These are phyloP conservation scores for Melanargia galathea DNA, from an alignment of 2,888 invertebrate genomes.

Conservation along the genomic window DNA sequence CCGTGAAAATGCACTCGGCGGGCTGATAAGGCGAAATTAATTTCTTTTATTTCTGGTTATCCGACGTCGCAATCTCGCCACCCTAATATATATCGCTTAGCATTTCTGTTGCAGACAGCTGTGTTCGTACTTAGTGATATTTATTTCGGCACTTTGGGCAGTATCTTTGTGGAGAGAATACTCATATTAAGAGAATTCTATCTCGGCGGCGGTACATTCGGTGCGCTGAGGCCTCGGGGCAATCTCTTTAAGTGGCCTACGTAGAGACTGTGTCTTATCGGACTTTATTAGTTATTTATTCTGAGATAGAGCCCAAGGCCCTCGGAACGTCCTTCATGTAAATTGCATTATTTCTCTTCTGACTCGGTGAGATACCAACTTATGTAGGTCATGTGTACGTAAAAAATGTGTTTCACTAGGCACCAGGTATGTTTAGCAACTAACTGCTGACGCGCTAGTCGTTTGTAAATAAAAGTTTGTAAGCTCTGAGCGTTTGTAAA, in stretches of 20 bases:
- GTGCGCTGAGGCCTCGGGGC: slow-evolving; percentile 59
- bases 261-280: slow-evolving; percentile 61
- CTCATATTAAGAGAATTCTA: slow-evolving; percentile 69
- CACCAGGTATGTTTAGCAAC: neutral
- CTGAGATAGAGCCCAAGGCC: slow-evolving; percentile 52
- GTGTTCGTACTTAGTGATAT: slow-evolving; percentile 60
- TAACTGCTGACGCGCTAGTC: too few relatives aligned
- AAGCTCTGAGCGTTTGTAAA: too few relatives aligned
- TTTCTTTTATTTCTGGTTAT: slow-evolving; percentile 41
- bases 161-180: slow-evolving; percentile 61
- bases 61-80: slow-evolving; percentile 36
- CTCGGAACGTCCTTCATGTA: slow-evolving; percentile 59
- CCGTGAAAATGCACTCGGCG: slow-evolving; percentile 36
- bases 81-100: slow-evolving; percentile 42
- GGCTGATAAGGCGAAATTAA: slow-evolving; percentile 38
- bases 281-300: slow-evolving; percentile 78
- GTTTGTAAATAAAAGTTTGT: too few relatives aligned
- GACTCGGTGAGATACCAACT: slow-evolving; percentile 8
- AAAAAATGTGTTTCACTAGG: neutral
- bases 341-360: slow-evolving; percentile 60
- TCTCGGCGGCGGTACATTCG: slow-evolving; percentile 57
- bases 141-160: slow-evolving; percentile 65
- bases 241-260: slow-evolving; percentile 76
- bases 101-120: slow-evolving; percentile 46
- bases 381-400: slow-evolving; percentile 33